Conservation (phyloP, 2,888 invertebrate species). For the Taenaris catops region DNA sequence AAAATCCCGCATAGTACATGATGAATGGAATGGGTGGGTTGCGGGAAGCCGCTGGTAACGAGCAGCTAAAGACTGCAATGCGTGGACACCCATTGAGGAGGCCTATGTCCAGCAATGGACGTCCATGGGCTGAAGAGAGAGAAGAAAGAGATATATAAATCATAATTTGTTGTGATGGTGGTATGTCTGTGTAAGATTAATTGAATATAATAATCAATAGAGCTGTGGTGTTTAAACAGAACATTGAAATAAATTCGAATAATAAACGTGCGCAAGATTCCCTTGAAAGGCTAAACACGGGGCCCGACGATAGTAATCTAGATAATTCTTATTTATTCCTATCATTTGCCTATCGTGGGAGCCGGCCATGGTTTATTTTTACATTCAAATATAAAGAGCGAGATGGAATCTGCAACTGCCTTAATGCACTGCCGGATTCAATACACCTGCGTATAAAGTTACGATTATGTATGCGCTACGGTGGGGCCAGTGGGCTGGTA, state of each 20-base stretch:
- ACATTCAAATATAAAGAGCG: conserved; percentile 24
- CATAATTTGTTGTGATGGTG: too few species aligned
- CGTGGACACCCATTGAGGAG: too few species aligned
- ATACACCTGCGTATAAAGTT: conserved; percentile 56
- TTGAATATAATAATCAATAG: too few species aligned
- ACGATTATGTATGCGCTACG: conserved; percentile 55
- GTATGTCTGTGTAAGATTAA: too few species aligned
- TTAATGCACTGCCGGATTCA: conserved; percentile 37
- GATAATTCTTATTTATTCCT: conserved; percentile 26
- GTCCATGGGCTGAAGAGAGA: too few species aligned
- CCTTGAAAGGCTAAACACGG: conserved; percentile 16
- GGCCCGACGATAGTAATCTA: conserved; percentile 21
- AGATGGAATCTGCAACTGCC: conserved; percentile 19
- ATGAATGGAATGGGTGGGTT: too few species aligned
- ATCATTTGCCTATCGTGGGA: conserved; percentile 24
- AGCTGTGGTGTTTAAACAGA: too few species aligned
- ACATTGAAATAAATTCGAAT: conserved; percentile 7
- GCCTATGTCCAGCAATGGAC: too few species aligned
- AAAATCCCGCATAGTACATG: too few species aligned
- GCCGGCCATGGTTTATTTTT: conserved; percentile 21
- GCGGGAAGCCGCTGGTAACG: too few species aligned
- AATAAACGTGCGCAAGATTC: conserved; percentile 10
- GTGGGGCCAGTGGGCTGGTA: conserved; percentile 31
- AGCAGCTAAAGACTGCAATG: too few species aligned
- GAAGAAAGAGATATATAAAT: too few species aligned